A percentile compares a stretch with the other conserved stretches of the same genome.
Conservation (phyloP, 2,113 vertebrate genomes). For the Addax nasomaculatus region DNA sequence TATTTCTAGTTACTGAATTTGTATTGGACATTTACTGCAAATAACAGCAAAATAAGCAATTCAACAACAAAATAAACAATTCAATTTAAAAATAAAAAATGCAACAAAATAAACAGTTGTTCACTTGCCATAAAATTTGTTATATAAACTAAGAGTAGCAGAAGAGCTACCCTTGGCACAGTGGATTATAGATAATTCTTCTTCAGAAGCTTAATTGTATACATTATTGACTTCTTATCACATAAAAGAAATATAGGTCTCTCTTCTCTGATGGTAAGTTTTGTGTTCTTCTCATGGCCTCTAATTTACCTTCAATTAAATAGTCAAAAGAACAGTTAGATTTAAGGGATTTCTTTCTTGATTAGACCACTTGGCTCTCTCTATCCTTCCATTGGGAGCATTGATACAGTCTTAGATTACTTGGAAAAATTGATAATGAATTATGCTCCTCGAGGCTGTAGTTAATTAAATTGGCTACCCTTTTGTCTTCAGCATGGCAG, state of each 20-base stretch:
- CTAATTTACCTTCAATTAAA: conserved; percentile 67
- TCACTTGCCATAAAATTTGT: neutral
- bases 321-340: conserved; percentile 63
- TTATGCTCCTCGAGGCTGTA: conserved; percentile 69
- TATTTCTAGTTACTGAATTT: conserved; percentile 15
- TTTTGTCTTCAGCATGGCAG: conserved; percentile 69
- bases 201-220: neutral
- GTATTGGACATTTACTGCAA: neutral
- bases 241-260: conserved; percentile 33
- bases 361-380: conserved; percentile 63
- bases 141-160: neutral
- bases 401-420: conserved; percentile 61
- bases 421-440: conserved; percentile 73
- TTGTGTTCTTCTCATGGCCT: conserved; percentile 25
- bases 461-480: conserved; percentile 77
- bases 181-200: neutral
- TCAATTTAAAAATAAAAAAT: neutral
- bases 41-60: neutral
- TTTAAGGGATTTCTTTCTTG: conserved; percentile 46
- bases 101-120: neutral
- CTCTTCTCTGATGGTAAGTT: conserved; percentile 29
- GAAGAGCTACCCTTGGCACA: neutral
- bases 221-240: conserved; percentile 22
- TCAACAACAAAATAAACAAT: neutral
- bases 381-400: conserved; percentile 36